phyloP scores from a whole-genome alignment of 2,113 vertebrate species.

The Cervus canadensis region DNA sequence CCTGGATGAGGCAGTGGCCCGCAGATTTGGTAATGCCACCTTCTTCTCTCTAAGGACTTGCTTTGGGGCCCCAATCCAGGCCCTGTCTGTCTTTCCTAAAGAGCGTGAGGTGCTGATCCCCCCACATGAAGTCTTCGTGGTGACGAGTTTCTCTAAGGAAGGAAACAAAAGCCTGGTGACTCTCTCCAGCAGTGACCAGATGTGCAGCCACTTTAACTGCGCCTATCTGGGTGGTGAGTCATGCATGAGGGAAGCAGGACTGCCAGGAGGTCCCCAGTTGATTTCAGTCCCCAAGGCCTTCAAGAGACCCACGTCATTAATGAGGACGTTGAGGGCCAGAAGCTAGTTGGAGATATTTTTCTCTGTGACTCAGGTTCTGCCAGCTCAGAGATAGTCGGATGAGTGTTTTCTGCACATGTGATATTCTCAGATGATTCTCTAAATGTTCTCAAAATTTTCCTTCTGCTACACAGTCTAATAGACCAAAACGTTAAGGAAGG shows the following conservation, averaged over 20 bases:
- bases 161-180: slow-evolving; percentile 52
- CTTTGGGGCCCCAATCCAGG: slow-evolving; percentile 72
- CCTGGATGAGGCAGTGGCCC: slow-evolving; percentile 63
- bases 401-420: neutral
- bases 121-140: slow-evolving; percentile 70
- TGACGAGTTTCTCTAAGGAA: slow-evolving; percentile 56
- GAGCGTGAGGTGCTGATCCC: slow-evolving; percentile 76
- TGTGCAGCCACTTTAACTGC: slow-evolving; percentile 75
- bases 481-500: neutral
- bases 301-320: neutral
- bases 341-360: neutral
- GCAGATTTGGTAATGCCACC: slow-evolving; percentile 58
- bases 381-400: neutral
- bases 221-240: slow-evolving; percentile 70
- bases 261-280: neutral
- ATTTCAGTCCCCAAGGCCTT: neutral
- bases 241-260: neutral
- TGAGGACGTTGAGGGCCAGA: neutral
- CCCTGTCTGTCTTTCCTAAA: slow-evolving; percentile 65
- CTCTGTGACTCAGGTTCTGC: neutral
- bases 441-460: neutral
- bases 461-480: neutral
- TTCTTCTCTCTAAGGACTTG: slow-evolving; percentile 75
- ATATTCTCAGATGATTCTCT: neutral
- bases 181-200: slow-evolving; percentile 64